A percentile compares a stretch with the other conserved stretches of the same genome.
phyloP scores from a whole-genome alignment of 2,113 vertebrate genomes.

The Rhinolophus sinicus region DNA sequence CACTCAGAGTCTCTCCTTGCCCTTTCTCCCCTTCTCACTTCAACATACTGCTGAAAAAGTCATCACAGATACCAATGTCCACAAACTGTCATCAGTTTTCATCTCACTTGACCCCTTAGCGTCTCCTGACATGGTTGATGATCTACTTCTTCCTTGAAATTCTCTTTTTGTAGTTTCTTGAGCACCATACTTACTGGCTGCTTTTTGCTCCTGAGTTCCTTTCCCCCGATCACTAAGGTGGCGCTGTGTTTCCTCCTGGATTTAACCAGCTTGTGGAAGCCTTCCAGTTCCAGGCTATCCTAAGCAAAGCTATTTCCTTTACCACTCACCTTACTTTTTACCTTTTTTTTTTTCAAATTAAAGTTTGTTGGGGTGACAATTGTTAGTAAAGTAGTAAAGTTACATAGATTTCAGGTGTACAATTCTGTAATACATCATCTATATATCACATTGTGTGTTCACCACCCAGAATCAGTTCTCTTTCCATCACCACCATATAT shows the following conservation, averaged over 20 bases:
- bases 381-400: too few species aligned
- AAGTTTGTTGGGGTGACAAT: too few species aligned
- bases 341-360: background rate
- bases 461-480: too few species aligned
- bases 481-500: too few species aligned
- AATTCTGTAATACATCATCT: too few species aligned
- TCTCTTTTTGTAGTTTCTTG: background rate
- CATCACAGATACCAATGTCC: background rate
- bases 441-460: too few species aligned
- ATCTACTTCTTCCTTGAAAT: background rate
- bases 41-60: background rate
- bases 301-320: background rate
- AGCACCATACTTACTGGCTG: background rate
- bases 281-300: too few species aligned
- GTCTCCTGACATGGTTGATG: background rate
- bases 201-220: background rate
- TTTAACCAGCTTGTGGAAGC: background rate
- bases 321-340: background rate
- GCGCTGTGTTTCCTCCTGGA: background rate
- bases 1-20: rapidly evolving
- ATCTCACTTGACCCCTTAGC: background rate
- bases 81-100: background rate
- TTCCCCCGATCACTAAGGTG: background rate
- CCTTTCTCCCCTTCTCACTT: background rate
- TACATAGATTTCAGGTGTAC: too few species aligned